A percentile compares a stretch with the other conserved stretches of the same genome.
Conservation (phyloP, 2,797 vertebrate species). For the Melanotaenia pygmaea region DNA sequence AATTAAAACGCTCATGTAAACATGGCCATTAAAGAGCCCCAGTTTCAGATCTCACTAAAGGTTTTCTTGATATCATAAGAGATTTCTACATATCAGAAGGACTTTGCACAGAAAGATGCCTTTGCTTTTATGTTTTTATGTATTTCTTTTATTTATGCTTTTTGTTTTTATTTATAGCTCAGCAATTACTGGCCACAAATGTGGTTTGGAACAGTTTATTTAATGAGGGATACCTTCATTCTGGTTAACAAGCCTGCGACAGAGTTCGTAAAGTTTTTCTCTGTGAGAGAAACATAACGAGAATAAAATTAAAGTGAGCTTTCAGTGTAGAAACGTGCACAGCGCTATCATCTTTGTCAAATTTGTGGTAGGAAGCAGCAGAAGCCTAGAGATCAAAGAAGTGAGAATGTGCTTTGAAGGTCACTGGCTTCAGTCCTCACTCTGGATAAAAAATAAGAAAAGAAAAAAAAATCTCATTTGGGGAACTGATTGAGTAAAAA, state of each 20-base stretch:
- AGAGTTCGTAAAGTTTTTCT: conserved; percentile 44
- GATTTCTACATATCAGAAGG: conserved; percentile 7
- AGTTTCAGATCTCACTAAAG: conserved; percentile 15
- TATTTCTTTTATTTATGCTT: too few species aligned
- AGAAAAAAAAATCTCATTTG: conserved; percentile 60
- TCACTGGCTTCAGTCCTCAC: conserved; percentile 63
- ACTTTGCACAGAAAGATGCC: not conserved
- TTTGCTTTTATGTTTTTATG: not conserved
- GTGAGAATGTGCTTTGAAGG: conserved; percentile 68
- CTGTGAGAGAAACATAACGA: conserved; percentile 25
- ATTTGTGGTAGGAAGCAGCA: conserved; percentile 38
- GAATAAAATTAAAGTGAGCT: conserved; percentile 49
- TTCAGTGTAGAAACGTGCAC: conserved; percentile 44
- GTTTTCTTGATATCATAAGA: conserved; percentile 13
- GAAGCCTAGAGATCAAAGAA: conserved; percentile 62
- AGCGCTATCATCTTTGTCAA: conserved; percentile 48
- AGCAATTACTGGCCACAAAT: not conserved
- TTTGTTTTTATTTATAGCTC: not conserved
- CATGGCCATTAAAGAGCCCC: not conserved
- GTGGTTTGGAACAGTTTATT: conserved; percentile 23
- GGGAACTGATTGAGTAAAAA: conserved; percentile 70
- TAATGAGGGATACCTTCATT: conserved; percentile 37
- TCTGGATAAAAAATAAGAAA: conserved; percentile 48
- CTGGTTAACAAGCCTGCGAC: conserved; percentile 33
- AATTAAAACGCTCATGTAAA: too few species aligned